Conservation (phyloP, 2,888 invertebrate species). For the Cerceris ruficornis region DNA sequence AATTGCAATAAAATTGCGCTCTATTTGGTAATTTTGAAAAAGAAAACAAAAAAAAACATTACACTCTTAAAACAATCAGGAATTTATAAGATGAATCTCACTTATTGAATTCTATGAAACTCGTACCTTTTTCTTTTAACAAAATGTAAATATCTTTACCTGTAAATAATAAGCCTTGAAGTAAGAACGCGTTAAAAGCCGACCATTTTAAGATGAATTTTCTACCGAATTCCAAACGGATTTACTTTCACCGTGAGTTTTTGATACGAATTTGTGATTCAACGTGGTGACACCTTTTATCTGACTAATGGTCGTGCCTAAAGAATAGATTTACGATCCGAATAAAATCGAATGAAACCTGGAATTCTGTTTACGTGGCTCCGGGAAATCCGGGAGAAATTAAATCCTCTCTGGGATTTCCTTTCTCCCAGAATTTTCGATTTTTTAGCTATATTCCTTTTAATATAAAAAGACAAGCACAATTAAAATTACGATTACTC, state of each 20-base stretch:
- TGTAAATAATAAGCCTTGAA: no score
- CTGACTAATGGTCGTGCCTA: constrained; percentile 57
- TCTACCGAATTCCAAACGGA: background rate
- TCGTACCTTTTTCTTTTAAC: no score
- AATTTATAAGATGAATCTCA: background rate
- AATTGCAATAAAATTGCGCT: no score
- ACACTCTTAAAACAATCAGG: no score
- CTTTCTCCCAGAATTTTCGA: constrained; percentile 32
- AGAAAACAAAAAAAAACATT: no score
- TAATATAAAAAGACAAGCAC: background rate
- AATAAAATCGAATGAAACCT: constrained; percentile 36
- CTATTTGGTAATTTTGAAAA: no score
- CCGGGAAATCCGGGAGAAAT: constrained; percentile 9
- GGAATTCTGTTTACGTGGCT: constrained; percentile 19
- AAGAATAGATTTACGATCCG: constrained; percentile 12
- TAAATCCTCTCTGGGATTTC: constrained; percentile 24
- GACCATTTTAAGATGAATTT: background rate
- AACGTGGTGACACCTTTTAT: constrained; percentile 49
- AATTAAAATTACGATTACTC: constrained; percentile 37
- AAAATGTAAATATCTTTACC: no score
- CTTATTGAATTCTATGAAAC: background rate
- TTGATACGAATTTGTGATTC: constrained; percentile 22
- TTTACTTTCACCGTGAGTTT: background rate
- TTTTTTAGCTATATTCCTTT: constrained; percentile 29
- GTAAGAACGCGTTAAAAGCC: background rate